Percentiles rank a stretch among this genome's conserved stretches.
Conservation (phyloP, 2,113 vertebrate species). For the Glaucomys volans region DNA sequence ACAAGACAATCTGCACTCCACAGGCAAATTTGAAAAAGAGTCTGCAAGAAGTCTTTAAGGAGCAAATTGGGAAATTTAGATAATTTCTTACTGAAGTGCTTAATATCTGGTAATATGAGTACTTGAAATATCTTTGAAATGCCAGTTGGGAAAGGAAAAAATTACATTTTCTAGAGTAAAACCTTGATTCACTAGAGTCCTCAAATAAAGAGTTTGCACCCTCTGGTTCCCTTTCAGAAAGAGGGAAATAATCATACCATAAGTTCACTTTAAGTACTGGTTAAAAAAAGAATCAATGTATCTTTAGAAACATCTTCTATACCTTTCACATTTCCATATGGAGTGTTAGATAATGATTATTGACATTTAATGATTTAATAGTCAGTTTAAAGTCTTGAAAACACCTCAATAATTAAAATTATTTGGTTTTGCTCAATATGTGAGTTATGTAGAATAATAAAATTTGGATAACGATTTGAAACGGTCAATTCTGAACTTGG, state of each 20-base stretch:
- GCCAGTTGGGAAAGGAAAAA: slow-evolving; percentile 66
- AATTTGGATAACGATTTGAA: slow-evolving; percentile 3
- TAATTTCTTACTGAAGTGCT: slow-evolving; percentile 79
- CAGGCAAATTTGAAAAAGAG: slow-evolving; percentile 61
- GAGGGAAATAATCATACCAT: not conserved
- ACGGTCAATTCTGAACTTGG: not conserved
- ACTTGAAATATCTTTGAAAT: slow-evolving; percentile 77
- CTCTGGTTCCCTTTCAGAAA: slow-evolving; percentile 41
- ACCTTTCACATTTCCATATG: not conserved
- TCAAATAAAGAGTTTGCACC: slow-evolving; percentile 31
- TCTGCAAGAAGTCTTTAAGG: slow-evolving; percentile 73
- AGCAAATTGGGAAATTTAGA: slow-evolving; percentile 80
- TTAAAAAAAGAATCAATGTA: not conserved
- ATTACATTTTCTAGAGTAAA: slow-evolving; percentile 63
- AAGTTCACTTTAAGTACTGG: slow-evolving; percentile 49
- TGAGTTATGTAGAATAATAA: not conserved
- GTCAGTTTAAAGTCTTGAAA: slow-evolving; percentile 33
- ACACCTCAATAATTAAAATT: not conserved
- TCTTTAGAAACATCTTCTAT: slow-evolving; percentile 17
- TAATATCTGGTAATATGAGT: slow-evolving; percentile 76
- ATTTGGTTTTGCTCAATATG: slow-evolving; percentile 19
- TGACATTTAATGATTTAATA: slow-evolving; percentile 35
- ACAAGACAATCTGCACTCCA: slow-evolving; percentile 33
- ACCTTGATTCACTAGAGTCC: slow-evolving; percentile 55
- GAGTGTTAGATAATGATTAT: slow-evolving; percentile 15